Percentiles rank a stretch among this genome's conserved stretches.
Evolutionary conservation across 2,797 vertebrate species (phyloP).

Genomic region (Notamacropus eugenii): DNA sequence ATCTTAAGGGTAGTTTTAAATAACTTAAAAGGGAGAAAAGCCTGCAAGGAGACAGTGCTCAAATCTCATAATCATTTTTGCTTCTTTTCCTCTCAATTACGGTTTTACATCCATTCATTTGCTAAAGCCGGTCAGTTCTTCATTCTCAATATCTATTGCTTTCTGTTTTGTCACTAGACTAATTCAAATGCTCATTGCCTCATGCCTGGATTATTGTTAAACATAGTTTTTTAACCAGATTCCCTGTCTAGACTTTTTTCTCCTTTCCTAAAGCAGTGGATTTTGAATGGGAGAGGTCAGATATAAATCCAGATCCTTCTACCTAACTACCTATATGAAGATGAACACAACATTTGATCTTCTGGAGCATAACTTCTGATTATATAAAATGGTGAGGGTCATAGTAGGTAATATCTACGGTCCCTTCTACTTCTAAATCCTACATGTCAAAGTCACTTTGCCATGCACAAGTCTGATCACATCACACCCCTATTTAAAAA

Average conservation of each 20-base stretch:
- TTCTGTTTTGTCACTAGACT: not conserved
- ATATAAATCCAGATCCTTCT: not conserved
- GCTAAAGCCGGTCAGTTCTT: not conserved
- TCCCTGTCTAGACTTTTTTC: not conserved
- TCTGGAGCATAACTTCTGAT: not conserved
- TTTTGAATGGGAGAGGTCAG: not conserved
- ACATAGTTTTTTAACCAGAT: not conserved
- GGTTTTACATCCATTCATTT: not conserved
- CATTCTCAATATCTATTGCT: not conserved
- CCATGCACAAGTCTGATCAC: not conserved
- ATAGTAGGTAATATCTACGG: not conserved
- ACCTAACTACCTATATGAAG: not conserved
- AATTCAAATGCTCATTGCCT: not conserved
- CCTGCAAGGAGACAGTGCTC: not conserved
- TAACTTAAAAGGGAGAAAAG: not conserved
- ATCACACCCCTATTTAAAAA: not conserved
- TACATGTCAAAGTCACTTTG: not conserved
- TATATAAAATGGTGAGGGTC: not conserved
- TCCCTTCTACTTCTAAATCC: not conserved
- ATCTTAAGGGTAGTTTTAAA: not conserved
- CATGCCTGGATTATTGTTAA: not conserved
- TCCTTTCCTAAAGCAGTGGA: not conserved
- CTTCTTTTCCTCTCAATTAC: not conserved
- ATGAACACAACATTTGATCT: not conserved
- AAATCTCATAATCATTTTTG: not conserved